Percentiles rank a stretch among this genome's conserved stretches.
Evolutionary conservation across 2,113 vertebrate genomes (phyloP).

Genomic region (Nothobranchius furzeri): DNA sequence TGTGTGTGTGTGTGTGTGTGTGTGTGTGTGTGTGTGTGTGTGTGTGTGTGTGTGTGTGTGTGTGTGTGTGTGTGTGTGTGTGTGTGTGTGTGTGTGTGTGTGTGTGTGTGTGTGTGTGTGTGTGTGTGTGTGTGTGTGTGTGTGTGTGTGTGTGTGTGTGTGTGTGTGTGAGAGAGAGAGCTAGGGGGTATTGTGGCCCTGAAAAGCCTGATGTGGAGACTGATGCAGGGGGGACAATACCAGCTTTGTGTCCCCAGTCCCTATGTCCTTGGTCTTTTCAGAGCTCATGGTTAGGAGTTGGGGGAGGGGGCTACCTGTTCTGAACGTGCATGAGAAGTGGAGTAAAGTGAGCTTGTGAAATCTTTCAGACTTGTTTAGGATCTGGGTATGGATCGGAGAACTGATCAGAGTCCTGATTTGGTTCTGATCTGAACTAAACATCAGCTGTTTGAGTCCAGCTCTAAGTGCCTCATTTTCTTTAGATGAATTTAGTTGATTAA

Average conservation of each 20-base stretch:
- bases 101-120: too few species aligned
- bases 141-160: conserved; percentile 28
- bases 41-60: conserved; percentile 45
- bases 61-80: conserved; percentile 42
- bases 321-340: conserved; percentile 8
- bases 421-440: background rate
- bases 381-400: background rate
- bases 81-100: conserved; percentile 29
- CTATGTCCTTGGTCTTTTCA: conserved; percentile 68
- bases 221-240: conserved; percentile 73
- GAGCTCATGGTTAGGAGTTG: conserved; percentile 11
- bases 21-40: conserved; percentile 21
- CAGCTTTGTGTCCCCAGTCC: conserved; percentile 69
- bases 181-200: conserved; percentile 59
- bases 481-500: too few species aligned
- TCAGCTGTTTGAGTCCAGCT: background rate
- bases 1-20: conserved; percentile 21
- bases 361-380: conserved; percentile 2
- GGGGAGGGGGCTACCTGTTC: conserved; percentile 69
- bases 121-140: conserved; percentile 22
- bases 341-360: background rate
- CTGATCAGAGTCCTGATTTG: background rate
- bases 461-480: too few species aligned
- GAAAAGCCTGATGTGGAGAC: conserved; percentile 75
- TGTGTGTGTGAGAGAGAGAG: conserved; percentile 29